A percentile compares a stretch with the other conserved stretches of the same genome.
Conservation (phyloP, 2,888 invertebrate species). For the Metallyticus violacea region DNA sequence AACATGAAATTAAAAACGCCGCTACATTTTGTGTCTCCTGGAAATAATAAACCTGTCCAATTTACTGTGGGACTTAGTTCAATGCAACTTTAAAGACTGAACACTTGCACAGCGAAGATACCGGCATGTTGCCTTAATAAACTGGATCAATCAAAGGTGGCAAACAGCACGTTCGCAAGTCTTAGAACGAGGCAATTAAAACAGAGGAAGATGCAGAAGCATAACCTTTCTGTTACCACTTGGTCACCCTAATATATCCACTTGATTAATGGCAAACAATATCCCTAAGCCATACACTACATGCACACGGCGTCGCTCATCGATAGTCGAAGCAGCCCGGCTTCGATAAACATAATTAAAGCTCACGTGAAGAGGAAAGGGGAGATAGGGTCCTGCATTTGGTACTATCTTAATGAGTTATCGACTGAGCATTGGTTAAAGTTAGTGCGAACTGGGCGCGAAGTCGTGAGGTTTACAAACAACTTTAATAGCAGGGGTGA, state of each 20-base stretch:
- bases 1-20: too few species aligned
- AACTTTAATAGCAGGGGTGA: neutral
- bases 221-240: too few species aligned
- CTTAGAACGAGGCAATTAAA: neutral
- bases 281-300: too few species aligned
- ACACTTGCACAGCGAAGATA: too few species aligned
- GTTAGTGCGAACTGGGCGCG: neutral
- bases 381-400: neutral
- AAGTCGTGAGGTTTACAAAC: neutral
- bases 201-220: neutral
- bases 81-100: too few species aligned
- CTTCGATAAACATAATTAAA: neutral
- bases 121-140: too few species aligned
- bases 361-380: neutral
- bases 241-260: neutral
- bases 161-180: neutral
- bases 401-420: neutral
- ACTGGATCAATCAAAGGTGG: neutral
- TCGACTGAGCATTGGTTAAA: neutral
- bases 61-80: too few species aligned
- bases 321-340: neutral
- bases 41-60: too few species aligned
- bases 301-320: neutral
- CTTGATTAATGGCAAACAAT: neutral
- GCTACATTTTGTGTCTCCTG: too few species aligned